phyloP scores from a whole-genome alignment of 2,888 invertebrate genomes.

The Agrotis segetum region DNA sequence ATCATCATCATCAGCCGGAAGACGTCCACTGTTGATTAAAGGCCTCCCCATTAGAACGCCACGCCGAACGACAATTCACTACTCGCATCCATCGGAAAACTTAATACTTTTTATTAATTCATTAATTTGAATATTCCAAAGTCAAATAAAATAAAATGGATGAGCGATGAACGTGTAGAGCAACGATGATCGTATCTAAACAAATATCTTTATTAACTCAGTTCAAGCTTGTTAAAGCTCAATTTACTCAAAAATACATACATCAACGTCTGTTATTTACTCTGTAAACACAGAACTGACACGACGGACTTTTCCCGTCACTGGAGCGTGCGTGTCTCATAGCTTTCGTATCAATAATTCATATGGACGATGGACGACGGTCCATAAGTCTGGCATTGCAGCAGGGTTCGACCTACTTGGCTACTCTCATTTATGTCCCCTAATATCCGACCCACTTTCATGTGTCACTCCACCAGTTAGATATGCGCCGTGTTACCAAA shows the following conservation, averaged over 20 bases:
- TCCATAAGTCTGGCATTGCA: conserved; percentile 68
- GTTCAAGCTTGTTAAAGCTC: conserved; percentile 40
- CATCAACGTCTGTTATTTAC: conserved; percentile 38
- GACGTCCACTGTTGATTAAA: too few species aligned
- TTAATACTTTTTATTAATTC: too few species aligned
- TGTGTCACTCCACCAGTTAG: conserved; percentile 72
- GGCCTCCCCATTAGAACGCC: too few species aligned
- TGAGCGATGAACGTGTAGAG: too few species aligned
- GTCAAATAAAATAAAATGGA: too few species aligned
- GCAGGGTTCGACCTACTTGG: conserved; percentile 80
- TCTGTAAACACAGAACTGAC: conserved; percentile 31
- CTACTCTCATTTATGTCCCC: conserved; percentile 83
- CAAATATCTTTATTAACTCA: conserved; percentile 12
- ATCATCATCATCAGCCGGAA: too few species aligned
- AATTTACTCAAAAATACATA: conserved; percentile 29
- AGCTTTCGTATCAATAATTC: conserved; percentile 79
- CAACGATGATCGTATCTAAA: conserved; percentile 3
- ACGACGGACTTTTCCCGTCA: conserved; percentile 48
- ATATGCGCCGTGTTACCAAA: conserved; percentile 74
- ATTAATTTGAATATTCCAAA: too few species aligned
- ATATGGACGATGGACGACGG: conserved; percentile 74
- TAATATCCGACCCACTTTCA: conserved; percentile 87
- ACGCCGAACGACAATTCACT: too few species aligned
- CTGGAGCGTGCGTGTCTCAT: conserved; percentile 44
- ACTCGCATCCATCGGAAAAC: too few species aligned